These are phyloP conservation scores for Diprion similis DNA, from an alignment of 1,140 invertebrate genomes.

Conservation along the genomic window DNA sequence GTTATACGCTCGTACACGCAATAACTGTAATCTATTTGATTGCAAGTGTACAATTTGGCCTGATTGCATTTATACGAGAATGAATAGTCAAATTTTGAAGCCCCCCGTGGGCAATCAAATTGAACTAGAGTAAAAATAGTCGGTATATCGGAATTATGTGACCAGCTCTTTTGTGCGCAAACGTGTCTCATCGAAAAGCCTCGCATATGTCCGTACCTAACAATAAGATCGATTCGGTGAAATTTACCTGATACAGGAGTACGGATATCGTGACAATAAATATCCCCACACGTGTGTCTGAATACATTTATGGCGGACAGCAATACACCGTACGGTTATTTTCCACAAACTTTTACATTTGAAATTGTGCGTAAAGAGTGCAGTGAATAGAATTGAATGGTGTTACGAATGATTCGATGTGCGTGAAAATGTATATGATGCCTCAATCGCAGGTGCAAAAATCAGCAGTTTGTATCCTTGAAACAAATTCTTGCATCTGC, in stretches of 20 bases:
- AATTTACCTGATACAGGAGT: neutral
- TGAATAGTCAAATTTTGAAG: neutral
- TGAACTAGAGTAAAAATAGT: neutral
- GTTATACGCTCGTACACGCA: too few species aligned
- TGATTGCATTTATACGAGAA: neutral
- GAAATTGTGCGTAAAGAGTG: slow-evolving; percentile 7
- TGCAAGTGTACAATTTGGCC: too few species aligned
- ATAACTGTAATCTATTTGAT: too few species aligned
- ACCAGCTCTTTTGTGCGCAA: too few species aligned
- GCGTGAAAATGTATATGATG: neutral
- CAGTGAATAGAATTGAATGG: neutral
- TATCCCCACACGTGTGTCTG: neutral
- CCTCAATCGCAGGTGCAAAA: neutral
- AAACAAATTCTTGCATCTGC: neutral
- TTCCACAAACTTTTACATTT: neutral
- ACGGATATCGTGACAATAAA: neutral
- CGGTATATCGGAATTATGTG: neutral
- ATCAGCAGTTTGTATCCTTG: too few species aligned
- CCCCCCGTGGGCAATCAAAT: neutral
- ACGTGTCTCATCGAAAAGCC: too few species aligned
- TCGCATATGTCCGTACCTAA: neutral
- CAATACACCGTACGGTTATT: neutral
- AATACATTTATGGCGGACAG: neutral
- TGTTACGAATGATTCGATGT: slow-evolving; percentile 7
- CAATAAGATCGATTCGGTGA: neutral